These are phyloP conservation scores for Drosophila meridionalis DNA, from an alignment of 2,888 invertebrate genomes.

Conservation along the genomic window DNA sequence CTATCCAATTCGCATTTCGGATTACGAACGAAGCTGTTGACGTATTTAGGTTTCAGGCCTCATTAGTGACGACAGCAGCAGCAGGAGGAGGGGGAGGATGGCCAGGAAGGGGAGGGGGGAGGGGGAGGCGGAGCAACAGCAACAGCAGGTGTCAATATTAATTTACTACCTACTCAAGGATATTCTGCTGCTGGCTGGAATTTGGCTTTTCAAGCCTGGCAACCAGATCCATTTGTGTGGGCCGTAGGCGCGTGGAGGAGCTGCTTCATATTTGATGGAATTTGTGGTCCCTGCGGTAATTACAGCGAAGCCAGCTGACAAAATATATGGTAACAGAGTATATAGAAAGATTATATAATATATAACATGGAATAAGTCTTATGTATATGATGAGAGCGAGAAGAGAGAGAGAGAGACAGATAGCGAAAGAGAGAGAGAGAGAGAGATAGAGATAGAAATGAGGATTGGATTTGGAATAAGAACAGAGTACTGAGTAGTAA, in stretches of 20 bases:
- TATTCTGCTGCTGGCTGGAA: constrained; percentile 35
- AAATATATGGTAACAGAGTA: neutral
- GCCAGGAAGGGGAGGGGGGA: neutral
- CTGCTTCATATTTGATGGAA: constrained; percentile 49
- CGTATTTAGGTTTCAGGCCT: constrained; percentile 72
- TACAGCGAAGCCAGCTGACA: constrained; percentile 9
- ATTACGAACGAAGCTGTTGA: constrained; percentile 49
- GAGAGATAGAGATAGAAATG: neutral
- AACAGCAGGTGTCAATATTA: constrained; percentile 79
- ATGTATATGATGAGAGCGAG: neutral
- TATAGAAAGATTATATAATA: neutral
- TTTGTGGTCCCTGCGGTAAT: constrained; percentile 41
- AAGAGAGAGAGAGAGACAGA: neutral
- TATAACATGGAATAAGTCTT: neutral
- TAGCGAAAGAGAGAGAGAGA: neutral
- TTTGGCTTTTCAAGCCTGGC: neutral
- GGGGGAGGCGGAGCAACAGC: constrained; percentile 4
- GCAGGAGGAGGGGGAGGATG: neutral
- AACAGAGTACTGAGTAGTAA: neutral
- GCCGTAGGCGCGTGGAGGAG: constrained; percentile 16
- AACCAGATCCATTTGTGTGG: constrained; percentile 5
- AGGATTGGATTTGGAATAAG: neutral
- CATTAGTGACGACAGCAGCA: constrained; percentile 54
- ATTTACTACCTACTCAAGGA: constrained; percentile 59
- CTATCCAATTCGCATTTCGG: constrained; percentile 41